These are phyloP conservation scores for Artibeus jamaicensis DNA, from an alignment of 2,797 vertebrate species.

Conservation along the genomic window DNA sequence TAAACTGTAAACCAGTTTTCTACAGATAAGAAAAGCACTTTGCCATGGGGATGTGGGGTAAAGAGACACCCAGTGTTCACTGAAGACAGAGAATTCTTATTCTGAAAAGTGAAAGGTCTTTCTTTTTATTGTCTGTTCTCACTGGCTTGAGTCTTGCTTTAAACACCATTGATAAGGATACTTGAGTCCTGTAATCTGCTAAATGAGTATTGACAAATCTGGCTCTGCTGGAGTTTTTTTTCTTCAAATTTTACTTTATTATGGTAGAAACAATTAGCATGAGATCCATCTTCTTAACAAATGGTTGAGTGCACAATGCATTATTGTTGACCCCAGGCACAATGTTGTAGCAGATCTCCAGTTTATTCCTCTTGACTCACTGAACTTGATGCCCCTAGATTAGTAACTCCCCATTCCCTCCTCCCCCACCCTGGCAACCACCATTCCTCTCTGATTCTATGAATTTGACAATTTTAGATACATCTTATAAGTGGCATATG, in stretches of 20 bases:
- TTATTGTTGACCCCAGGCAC: not conserved
- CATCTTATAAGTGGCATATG: not conserved
- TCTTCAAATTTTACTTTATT: not conserved
- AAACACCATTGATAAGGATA: not conserved
- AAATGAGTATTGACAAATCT: not conserved
- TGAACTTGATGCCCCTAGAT: not conserved
- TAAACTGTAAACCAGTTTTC: conserved; percentile 4
- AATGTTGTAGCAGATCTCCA: not conserved
- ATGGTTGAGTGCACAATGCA: not conserved
- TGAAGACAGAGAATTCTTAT: not conserved
- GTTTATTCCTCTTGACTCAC: not conserved
- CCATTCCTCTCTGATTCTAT: not conserved
- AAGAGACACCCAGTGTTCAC: not conserved
- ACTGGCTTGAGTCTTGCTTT: not conserved
- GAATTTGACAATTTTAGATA: not conserved
- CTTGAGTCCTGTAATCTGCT: not conserved
- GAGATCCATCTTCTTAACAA: not conserved
- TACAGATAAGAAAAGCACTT: not conserved
- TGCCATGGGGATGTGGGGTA: not conserved
- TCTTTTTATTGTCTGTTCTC: not conserved
- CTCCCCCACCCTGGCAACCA: not conserved
- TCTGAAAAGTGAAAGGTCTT: not conserved
- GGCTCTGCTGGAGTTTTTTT: not conserved
- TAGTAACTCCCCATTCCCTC: not conserved
- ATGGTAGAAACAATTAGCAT: not conserved